Evolutionary conservation across 1,140 invertebrate species (phyloP), one percentile per base, ranked within the genome.

Genomic region (Adelges cooleyi): DNA sequence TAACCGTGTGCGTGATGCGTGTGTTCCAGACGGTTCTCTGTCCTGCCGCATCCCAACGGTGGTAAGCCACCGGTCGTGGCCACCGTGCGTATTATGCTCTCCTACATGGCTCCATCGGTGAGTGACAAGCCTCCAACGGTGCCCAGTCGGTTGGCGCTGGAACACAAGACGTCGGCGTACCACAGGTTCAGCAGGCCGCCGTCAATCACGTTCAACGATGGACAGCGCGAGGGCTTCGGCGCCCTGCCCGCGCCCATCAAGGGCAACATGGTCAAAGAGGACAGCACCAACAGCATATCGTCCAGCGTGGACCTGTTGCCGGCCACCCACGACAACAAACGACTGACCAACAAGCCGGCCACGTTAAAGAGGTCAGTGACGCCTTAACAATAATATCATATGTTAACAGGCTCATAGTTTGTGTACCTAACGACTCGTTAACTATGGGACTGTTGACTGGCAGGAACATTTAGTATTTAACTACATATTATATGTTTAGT

Each of bases 91-190:
- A 71, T 54, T 29, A 83, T 83, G 82, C 74, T 83, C 73, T 83
- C 82, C 36, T 83, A 83, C 71, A 82, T 83, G 79, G 76, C 83
- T 68, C 81, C 82, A 20, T 80, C 81, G 22, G 77, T 82, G 62
- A 81, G 82, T 67, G 80, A 83, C 69, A 82, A 82, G 71, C 80
- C 80, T 18, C 80, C 80, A 13, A 78, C 78, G 66, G 79, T 73
- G 48, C 79, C 80, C 10, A 75, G 71, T 9, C 80, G 80, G 68
- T 73, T 62, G 40, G 4, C 27, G 25, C 23, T 62, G 56, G 56
- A 59, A 46, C 54, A 59, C 22, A 59, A 59, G 54, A 25, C 54
- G 20, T 5, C 29, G 51, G 54, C 54, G 54, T 59, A 59, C 17
- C 73, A 15, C 76, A 79, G 66, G 71, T 80, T 66, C 77, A 79